Evolutionary conservation across 2,888 invertebrate genomes (phyloP), one percentile per base, ranked within the genome.

Genomic region (Chrysolina haemoptera): DNA sequence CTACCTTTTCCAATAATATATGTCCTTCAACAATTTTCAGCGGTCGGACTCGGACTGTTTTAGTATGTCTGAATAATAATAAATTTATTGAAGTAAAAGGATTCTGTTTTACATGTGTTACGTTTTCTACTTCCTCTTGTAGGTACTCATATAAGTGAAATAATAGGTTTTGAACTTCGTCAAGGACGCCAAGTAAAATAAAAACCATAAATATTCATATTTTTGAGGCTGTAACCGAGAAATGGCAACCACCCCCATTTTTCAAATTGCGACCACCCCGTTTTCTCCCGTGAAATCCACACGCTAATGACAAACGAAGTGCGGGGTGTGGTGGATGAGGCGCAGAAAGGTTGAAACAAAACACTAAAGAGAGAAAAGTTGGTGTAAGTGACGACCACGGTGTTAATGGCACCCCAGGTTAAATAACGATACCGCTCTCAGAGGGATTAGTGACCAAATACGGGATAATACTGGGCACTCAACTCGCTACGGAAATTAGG

Each of bases 391-490:
- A 67, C 72, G 59, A 70, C 72, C 74, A 53, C 72, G 62, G 67
- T 48, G 75, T 73, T 75, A 75, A 77, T 75, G 75, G 73, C 70
- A 59, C 71, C 75, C 69, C 71, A 64, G 73, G 71, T 70, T 63
- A 77, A 75, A 70, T 73, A 77, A 75, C 70, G 73, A 77, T 71
- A 73, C 73, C 69, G 59, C 35, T 59, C 59, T 59, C 59, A 22
- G n/a, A 27, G 59, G 59, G 59, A 59, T 59, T 59, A 59, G 59
- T 27, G 59, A 59, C 59, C 59, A 59, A 59, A 59, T 59, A 59
- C 59, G 27, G 59, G 35, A 59, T 59, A 59, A 59, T 59, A 59
- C 59, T 59, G 22, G 14, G 59, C 16, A 59, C 59, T 59, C 59
- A 35, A 59, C 35, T 22, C 59, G n/a, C 35, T 10, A n/a, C 22